A percentile compares a stretch with the other conserved stretches of the same genome.
Evolutionary conservation across 2,888 invertebrate genomes (phyloP).

Genomic region (Drosophila mercatorum): DNA sequence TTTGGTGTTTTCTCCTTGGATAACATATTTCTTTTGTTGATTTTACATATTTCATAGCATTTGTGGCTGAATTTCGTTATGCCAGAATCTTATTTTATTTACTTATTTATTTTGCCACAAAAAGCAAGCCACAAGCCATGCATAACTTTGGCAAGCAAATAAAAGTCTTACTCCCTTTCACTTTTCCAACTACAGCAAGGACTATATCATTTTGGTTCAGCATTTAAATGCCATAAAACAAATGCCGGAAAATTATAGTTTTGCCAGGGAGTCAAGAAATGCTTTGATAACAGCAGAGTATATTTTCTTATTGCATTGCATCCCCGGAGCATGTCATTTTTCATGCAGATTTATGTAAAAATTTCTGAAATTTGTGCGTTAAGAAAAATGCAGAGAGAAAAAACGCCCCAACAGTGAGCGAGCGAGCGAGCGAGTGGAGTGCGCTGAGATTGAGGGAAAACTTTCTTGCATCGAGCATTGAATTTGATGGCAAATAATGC

Average conservation of each 20-base stretch:
- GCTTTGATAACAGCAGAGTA: conserved; percentile 40
- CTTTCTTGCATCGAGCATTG: conserved; percentile 60
- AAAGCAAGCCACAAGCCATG: conserved; percentile 3
- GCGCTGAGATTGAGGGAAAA: conserved; percentile 35
- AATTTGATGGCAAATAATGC: conserved; percentile 76
- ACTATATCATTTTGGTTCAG: conserved; percentile 11
- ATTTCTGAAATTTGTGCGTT: conserved; percentile 52
- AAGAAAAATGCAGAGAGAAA: conserved; percentile 47
- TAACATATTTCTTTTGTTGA: background rate
- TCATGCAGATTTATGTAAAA: conserved; percentile 76
- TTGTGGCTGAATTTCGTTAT: background rate
- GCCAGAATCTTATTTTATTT: background rate
- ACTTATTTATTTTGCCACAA: conserved; percentile 2
- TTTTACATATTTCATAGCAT: background rate
- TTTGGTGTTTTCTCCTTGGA: background rate
- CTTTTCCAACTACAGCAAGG: conserved; percentile 1
- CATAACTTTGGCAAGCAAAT: conserved; percentile 14
- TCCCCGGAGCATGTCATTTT: conserved; percentile 52
- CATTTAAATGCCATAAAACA: conserved; percentile 23
- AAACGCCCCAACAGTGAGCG: conserved; percentile 17
- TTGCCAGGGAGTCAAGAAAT: conserved; percentile 27
- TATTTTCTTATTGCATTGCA: conserved; percentile 7
- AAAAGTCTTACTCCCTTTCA: background rate
- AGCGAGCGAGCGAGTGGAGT: conserved; percentile 15
- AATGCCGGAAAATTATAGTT: conserved; percentile 38